A percentile compares a stretch with the other conserved stretches of the same genome.
Evolutionary conservation across 2,113 vertebrate species (phyloP).

Genomic region (Thunnus maccoyii): DNA sequence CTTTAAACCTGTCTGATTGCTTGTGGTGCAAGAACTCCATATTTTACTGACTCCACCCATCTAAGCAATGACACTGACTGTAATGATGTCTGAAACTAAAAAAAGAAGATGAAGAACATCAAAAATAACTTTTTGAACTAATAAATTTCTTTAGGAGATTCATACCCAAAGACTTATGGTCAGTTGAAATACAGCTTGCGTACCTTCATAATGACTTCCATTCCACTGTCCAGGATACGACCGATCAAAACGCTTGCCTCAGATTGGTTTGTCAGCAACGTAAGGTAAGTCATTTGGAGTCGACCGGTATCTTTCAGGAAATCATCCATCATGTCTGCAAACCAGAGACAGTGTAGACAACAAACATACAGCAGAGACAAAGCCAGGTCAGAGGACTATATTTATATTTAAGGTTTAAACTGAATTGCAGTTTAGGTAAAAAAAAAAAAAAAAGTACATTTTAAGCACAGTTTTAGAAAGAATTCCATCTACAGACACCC

Average conservation of each 20-base stretch:
- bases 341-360: conserved; percentile 6
- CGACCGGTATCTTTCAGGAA: conserved; percentile 53
- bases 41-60: too few relatives aligned
- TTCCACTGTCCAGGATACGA: conserved; percentile 50
- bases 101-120: background rate
- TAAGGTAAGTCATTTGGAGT: conserved; percentile 49
- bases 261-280: conserved; percentile 70
- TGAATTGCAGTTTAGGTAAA: background rate
- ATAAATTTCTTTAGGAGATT: background rate
- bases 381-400: background rate
- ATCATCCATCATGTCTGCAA: conserved; percentile 68
- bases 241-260: conserved; percentile 46
- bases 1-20: too few relatives aligned
- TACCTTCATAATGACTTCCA: conserved; percentile 69
- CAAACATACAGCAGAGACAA: conserved; percentile 6
- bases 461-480: background rate
- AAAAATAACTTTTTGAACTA: background rate
- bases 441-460: background rate
- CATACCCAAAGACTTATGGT: background rate
- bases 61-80: too few relatives aligned
- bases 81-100: background rate
- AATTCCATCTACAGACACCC: background rate
- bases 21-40: too few relatives aligned
- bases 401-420: background rate
- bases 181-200: background rate